phyloP scores from a whole-genome alignment of 2,888 invertebrate genomes.

The Drosophila basisetae region DNA sequence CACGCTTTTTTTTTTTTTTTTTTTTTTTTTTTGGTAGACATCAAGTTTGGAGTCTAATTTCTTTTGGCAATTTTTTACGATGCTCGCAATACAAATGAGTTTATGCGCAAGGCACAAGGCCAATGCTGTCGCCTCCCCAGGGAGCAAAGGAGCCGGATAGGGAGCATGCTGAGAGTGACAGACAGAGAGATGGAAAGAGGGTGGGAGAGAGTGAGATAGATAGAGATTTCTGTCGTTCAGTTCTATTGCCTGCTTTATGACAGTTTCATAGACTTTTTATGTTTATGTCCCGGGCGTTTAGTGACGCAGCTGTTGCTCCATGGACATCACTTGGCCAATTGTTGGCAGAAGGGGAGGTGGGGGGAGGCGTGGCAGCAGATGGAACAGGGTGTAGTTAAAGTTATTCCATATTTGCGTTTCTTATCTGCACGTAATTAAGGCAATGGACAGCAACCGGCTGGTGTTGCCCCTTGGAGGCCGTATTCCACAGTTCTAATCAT shows the following conservation, averaged over 20 bases:
- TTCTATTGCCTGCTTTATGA: constrained; percentile 82
- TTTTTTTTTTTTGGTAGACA: constrained; percentile 58
- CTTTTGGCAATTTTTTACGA: constrained; percentile 68
- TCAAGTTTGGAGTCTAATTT: constrained; percentile 55
- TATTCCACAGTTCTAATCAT: constrained; percentile 69
- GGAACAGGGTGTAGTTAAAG: constrained; percentile 4
- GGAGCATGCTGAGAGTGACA: background rate
- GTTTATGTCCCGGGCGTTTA: constrained; percentile 76
- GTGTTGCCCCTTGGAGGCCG: constrained; percentile 72
- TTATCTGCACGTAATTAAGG: constrained; percentile 81
- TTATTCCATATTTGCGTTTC: constrained; percentile 76
- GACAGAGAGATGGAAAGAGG: background rate
- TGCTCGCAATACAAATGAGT: constrained; percentile 73
- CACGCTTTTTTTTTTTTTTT: constrained; percentile 68
- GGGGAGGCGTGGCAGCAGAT: constrained; percentile 30
- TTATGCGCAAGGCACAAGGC: constrained; percentile 58
- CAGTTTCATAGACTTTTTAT: constrained; percentile 82
- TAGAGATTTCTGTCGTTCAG: constrained; percentile 66
- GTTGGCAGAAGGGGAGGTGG: background rate
- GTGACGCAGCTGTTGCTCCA: constrained; percentile 78
- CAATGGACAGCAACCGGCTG: constrained; percentile 72
- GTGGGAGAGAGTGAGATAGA: background rate
- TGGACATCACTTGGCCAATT: constrained; percentile 43
- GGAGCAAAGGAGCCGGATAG: constrained; percentile 15
- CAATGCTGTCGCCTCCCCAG: constrained; percentile 46